Evolutionary conservation across 2,888 invertebrate species (phyloP), one percentile per base, ranked within the genome.

Genomic region (Cheilosia pagana): DNA sequence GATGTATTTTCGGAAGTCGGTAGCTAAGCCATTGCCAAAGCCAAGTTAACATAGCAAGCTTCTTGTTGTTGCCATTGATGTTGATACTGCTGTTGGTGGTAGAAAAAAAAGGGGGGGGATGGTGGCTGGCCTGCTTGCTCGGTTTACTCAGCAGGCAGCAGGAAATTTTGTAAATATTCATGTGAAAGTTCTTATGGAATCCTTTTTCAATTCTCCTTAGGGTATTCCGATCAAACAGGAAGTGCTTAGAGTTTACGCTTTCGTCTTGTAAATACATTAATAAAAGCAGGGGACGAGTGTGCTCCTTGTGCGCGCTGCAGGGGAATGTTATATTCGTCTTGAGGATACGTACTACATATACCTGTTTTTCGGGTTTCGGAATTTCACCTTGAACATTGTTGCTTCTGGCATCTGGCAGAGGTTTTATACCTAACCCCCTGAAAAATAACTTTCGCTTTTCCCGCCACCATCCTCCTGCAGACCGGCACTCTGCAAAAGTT

Each of bases 151-250:
- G 70, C 53, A 67, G 77, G 60, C 60, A 75, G 67, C 85, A 81
- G 65, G 75, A 81, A 67, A 67, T 81, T 81, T 79, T 76, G 81
- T 87, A 79, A 76, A 83, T 86, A 87, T 87, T 76, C 74, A 81
- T 85, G 85, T 81, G 81, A 77, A 85, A 85, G 72, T 86, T 85
- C 85, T 74, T 86, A 76, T 67, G 75, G 78, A 87, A 81, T 87
- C 88, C 89, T 88, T 89, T 90, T 89, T 90, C 90, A 89, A 90
- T 91, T 91, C 90, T 90, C 90, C 91, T 88, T 74, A 89, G 89
- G 90, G 90, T 88, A 88, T 88, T 90, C 89, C 90, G 90, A 91
- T 91, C 89, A 91, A 91, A 90, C 89, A 91, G 91, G 91, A 91
- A 90, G 90, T 89, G 89, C 90, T 91, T 91, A 91, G 71, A 81